A percentile compares a stretch with the other conserved stretches of the same genome.
Evolutionary conservation across 2,113 vertebrate genomes (phyloP).

Genomic region (Chamaea fasciata): DNA sequence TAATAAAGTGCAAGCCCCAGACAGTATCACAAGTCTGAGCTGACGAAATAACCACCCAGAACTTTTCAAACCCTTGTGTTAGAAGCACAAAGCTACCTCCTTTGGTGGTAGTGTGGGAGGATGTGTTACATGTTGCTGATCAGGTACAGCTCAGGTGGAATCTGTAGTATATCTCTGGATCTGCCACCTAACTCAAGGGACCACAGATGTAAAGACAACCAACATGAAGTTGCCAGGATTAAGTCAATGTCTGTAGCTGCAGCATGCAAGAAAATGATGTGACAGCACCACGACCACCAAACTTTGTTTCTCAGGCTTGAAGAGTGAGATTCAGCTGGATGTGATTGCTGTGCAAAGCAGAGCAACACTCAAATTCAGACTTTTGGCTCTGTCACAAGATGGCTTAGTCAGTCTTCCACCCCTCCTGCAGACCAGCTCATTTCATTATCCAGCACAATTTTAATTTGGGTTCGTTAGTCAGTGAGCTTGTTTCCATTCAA

Average conservation of each 20-base stretch:
- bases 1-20: not conserved
- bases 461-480: slow-evolving; percentile 9
- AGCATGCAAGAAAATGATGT: not conserved
- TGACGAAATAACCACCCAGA: not conserved
- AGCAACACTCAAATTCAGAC: not conserved
- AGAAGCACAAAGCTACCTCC: not conserved
- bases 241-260: not conserved
- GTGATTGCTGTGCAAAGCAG: not conserved
- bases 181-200: not conserved
- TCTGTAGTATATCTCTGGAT: not conserved
- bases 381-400: not conserved
- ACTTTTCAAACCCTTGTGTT: not conserved
- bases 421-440: not conserved
- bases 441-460: slow-evolving; percentile 8
- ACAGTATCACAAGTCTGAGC: not conserved
- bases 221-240: not conserved
- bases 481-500: slow-evolving; percentile 13
- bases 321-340: not conserved
- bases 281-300: not conserved
- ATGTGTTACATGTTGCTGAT: not conserved
- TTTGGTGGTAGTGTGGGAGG: not conserved
- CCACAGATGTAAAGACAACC: not conserved
- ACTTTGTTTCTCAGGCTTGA: not conserved
- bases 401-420: not conserved
- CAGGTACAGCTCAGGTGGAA: not conserved